Conservation (phyloP, 2,797 vertebrate species). For the Gymnocypris eckloni region DNA sequence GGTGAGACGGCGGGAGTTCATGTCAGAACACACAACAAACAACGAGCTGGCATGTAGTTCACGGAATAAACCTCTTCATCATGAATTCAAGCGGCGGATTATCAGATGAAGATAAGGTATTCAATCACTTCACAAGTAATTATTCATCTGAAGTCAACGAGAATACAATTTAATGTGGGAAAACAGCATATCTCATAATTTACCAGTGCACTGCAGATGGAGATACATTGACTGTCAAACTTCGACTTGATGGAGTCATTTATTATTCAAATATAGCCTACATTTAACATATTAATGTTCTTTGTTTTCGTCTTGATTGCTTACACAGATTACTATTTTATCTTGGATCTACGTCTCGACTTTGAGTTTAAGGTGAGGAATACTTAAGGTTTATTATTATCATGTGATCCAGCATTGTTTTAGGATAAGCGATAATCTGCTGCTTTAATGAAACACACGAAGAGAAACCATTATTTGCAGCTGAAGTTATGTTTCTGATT, state of each 20-base stretch:
- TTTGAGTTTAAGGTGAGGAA: slow-evolving; percentile 74
- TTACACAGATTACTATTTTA: slow-evolving; percentile 71
- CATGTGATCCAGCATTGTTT: neutral
- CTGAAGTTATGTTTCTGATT: neutral
- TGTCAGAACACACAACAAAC: neutral
- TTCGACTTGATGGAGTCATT: neutral
- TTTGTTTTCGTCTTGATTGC: neutral
- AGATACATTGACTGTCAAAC: neutral
- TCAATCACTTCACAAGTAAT: neutral
- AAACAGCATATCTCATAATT: neutral
- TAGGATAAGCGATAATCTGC: neutral
- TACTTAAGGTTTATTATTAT: neutral
- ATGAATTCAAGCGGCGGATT: slow-evolving; percentile 29
- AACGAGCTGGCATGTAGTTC: slow-evolving; percentile 23
- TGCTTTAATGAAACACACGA: neutral
- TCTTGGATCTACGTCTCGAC: slow-evolving; percentile 70
- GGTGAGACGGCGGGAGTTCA: slow-evolving; percentile 8
- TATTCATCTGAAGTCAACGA: neutral
- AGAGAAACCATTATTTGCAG: neutral
- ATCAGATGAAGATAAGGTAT: slow-evolving; percentile 19
- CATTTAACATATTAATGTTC: neutral
- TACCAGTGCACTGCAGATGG: neutral
- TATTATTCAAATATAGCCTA: neutral
- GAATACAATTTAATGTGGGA: neutral
- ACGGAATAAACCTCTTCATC: neutral